A percentile compares a stretch with the other conserved stretches of the same genome.
phyloP scores from a whole-genome alignment of 2,888 invertebrate species.

The Octonoba sinensis region DNA sequence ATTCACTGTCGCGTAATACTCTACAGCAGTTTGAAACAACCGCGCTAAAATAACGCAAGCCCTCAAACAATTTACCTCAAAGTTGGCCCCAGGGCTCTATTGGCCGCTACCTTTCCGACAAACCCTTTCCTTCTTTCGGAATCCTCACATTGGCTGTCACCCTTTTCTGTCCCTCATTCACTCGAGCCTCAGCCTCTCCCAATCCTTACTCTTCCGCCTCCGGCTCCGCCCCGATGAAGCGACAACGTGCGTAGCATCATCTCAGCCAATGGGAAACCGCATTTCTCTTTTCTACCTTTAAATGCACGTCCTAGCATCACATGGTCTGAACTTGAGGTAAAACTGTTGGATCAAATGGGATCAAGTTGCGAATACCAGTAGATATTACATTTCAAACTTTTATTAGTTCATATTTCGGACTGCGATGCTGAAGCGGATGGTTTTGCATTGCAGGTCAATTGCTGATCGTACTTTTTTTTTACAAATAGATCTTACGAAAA shows the following conservation, averaged over 20 bases:
- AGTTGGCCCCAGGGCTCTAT: conserved; percentile 23
- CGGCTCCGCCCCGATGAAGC: conserved; percentile 19
- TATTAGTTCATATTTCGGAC: too few relatives aligned
- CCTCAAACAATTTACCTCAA: not conserved
- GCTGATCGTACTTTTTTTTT: too few relatives aligned
- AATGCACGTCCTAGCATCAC: not conserved
- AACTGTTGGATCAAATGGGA: too few relatives aligned
- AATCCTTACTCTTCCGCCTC: conserved; percentile 53
- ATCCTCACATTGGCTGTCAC: conserved; percentile 50
- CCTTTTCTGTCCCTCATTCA: conserved; percentile 51
- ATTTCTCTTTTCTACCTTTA: too few relatives aligned
- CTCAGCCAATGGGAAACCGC: conserved; percentile 23
- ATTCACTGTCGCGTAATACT: too few relatives aligned
- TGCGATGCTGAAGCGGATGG: too few relatives aligned
- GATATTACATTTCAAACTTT: too few relatives aligned
- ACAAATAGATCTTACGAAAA: too few relatives aligned
- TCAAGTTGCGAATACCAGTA: too few relatives aligned
- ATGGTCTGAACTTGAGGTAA: conserved; percentile 1
- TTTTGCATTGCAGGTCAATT: too few relatives aligned
- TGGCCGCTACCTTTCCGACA: conserved; percentile 25
- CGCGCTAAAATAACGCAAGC: too few relatives aligned
- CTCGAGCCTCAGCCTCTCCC: conserved; percentile 37
- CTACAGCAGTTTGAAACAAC: too few relatives aligned
- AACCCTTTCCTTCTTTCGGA: conserved; percentile 35
- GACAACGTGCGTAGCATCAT: not conserved